Percentiles rank a stretch among this genome's conserved stretches.
These are phyloP conservation scores for Anas bernieri DNA, from an alignment of 2,797 vertebrate species.

Conservation along the genomic window DNA sequence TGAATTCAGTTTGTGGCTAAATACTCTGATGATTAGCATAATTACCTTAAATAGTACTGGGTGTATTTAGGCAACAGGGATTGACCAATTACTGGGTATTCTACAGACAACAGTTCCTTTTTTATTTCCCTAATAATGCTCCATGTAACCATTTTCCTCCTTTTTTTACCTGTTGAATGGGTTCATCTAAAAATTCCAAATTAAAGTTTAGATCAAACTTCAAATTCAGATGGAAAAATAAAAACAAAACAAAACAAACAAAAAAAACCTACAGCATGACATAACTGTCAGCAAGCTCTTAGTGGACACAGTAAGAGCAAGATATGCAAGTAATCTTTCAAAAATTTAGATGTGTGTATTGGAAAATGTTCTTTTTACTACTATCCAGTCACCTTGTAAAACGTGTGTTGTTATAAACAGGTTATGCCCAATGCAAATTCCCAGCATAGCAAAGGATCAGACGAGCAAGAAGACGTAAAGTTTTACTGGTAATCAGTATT, in stretches of 20 bases:
- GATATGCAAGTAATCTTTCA: not conserved
- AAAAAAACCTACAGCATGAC: not conserved
- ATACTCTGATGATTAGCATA: not conserved
- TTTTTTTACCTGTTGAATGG: not conserved
- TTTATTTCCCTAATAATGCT: not conserved
- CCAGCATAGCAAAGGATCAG: not conserved
- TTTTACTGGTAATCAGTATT: not conserved
- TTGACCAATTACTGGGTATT: not conserved
- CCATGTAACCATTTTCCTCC: not conserved
- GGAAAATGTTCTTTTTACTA: not conserved
- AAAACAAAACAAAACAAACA: not conserved
- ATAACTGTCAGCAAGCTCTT: not conserved
- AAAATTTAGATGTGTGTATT: not conserved
- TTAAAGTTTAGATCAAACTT: not conserved
- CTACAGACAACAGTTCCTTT: not conserved
- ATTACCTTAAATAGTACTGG: conserved; percentile 1
- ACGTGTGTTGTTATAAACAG: not conserved
- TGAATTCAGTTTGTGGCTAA: not conserved
- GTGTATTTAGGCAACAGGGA: not conserved
- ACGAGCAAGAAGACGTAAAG: not conserved
- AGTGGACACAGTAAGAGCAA: not conserved
- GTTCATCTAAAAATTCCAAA: not conserved
- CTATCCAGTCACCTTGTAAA: not conserved
- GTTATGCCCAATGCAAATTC: not conserved
- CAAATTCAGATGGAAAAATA: not conserved